Base-by-base conservation (phyloP, 2,113 vertebrate species). In the Pelmatolapia mariae region DNA sequence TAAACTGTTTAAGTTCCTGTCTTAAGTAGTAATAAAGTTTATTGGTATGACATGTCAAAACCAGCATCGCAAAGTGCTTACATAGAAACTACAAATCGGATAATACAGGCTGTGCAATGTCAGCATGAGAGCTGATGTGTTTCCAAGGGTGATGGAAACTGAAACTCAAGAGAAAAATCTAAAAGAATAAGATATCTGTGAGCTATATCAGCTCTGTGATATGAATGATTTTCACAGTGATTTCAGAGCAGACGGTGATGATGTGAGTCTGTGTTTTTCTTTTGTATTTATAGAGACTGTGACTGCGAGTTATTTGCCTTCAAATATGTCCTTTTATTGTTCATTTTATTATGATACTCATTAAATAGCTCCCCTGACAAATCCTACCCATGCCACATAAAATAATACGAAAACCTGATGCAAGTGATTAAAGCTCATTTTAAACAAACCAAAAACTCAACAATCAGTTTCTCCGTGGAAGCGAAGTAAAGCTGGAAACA, bases 71-170 rank as follows among this genome's bases (percentile, higher is more conserved):
- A 40, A 9, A 40, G 36, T 19, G 29, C 29, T 36, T 0, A 0
- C 16, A 63, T 0, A 63, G 16, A 36, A 63, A 63, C 31, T n/a
- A n/a, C 59, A 63, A 36, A n/a, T 63, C 10, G n/a, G 6, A 36
- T 63, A 36, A 63, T 0, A n/a, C 18, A 63, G 59, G 31, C 6
- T 36, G 59, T 63, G 31, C 31, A 7, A 31, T 19, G 18, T n/a
- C 19, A 36, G 31, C 59, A 36, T 0, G 2, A 66, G 1, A n/a
- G 31, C 61, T 36, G 61, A 36, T 0, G 61, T n/a, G 31, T 63
- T 66, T 36, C 61, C 61, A 38, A 2, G 10, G 61, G 10, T 22
- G 33, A 13, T 22, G 1, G 61, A n/a, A 38, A 38, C 1, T n/a
- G 18, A 66, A 66, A 36, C 16, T n/a, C 5, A n/a, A 19, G 15